These are phyloP conservation scores for Nasonovia ribisnigri DNA, from an alignment of 2,888 invertebrate species.

Conservation along the genomic window DNA sequence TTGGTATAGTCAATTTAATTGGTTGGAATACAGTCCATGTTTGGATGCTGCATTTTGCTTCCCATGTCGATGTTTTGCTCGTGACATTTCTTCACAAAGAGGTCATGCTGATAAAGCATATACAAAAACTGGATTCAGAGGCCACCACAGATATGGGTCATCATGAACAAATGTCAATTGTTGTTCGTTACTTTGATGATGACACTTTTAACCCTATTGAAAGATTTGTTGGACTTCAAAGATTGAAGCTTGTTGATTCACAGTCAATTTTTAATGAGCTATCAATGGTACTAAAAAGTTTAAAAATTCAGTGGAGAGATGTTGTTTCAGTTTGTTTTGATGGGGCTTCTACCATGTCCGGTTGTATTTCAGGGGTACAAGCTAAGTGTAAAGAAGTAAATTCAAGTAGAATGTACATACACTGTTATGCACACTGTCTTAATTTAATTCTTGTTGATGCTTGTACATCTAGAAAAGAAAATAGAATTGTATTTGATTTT, in stretches of 20 bases:
- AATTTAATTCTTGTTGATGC: too few relatives aligned
- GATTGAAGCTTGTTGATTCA: conserved; percentile 27
- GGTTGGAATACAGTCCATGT: conserved; percentile 34
- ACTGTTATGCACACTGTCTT: too few relatives aligned
- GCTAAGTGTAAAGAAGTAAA: too few relatives aligned
- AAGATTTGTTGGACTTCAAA: conserved; percentile 3
- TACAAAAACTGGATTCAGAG: conserved; percentile 63
- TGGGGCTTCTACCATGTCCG: conserved; percentile 43
- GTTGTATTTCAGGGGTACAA: too few relatives aligned
- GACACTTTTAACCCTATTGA: conserved; percentile 8
- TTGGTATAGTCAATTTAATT: conserved; percentile 10
- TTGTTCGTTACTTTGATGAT: conserved; percentile 28
- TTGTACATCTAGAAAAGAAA: too few relatives aligned
- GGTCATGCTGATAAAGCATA: conserved; percentile 11
- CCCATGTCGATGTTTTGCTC: conserved; percentile 48
- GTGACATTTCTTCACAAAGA: not conserved
- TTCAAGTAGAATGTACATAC: too few relatives aligned
- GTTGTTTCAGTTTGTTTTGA: conserved; percentile 64
- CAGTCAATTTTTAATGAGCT: conserved; percentile 25
- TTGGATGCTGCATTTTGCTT: conserved; percentile 60
- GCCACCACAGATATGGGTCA: conserved; percentile 30
- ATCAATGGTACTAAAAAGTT: conserved; percentile 8
- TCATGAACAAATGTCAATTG: conserved; percentile 25
- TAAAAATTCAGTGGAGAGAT: conserved; percentile 47
- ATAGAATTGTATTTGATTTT: too few relatives aligned